phyloP scores from a whole-genome alignment of 2,888 invertebrate species.

The Hypselothyrea guttata region DNA sequence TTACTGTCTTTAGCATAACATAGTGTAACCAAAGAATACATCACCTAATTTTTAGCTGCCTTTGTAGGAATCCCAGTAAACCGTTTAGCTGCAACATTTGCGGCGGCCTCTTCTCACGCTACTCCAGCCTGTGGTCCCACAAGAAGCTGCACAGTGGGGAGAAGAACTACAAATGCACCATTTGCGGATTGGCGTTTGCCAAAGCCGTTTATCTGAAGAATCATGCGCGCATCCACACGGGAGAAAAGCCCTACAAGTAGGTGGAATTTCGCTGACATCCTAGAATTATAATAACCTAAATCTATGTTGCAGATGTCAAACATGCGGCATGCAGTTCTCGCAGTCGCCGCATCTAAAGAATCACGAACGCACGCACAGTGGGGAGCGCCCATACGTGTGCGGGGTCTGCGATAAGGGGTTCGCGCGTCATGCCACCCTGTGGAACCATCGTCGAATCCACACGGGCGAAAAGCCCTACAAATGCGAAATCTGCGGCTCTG shows the following conservation, averaged over 20 bases:
- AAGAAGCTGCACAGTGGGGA: constrained; percentile 91
- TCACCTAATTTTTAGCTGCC: constrained; percentile 9
- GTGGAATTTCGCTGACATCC: constrained; percentile 37
- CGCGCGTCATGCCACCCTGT: constrained; percentile 92
- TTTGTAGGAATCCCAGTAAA: constrained; percentile 85
- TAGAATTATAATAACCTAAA: constrained; percentile 6
- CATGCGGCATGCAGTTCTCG: constrained; percentile 95
- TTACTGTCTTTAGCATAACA: too few species aligned
- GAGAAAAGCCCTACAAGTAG: constrained; percentile 91
- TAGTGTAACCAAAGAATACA: neutral
- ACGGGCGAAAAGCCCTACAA: constrained; percentile 87
- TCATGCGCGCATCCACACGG: constrained; percentile 93
- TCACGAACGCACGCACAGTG: constrained; percentile 93
- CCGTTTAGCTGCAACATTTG: constrained; percentile 95
- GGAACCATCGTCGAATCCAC: constrained; percentile 94
- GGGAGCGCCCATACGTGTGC: constrained; percentile 93
- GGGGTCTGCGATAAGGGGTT: constrained; percentile 95
- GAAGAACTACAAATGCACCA: constrained; percentile 94
- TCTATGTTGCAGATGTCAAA: constrained; percentile 86
- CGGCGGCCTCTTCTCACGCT: constrained; percentile 91
- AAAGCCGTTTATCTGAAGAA: constrained; percentile 95
- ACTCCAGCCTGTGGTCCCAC: constrained; percentile 94
- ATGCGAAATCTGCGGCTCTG: constrained; percentile 94
- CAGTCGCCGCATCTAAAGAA: constrained; percentile 94
- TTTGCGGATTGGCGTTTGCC: constrained; percentile 93